phyloP scores from a whole-genome alignment of 2,888 invertebrate genomes.

The Bellardia bayeri region DNA sequence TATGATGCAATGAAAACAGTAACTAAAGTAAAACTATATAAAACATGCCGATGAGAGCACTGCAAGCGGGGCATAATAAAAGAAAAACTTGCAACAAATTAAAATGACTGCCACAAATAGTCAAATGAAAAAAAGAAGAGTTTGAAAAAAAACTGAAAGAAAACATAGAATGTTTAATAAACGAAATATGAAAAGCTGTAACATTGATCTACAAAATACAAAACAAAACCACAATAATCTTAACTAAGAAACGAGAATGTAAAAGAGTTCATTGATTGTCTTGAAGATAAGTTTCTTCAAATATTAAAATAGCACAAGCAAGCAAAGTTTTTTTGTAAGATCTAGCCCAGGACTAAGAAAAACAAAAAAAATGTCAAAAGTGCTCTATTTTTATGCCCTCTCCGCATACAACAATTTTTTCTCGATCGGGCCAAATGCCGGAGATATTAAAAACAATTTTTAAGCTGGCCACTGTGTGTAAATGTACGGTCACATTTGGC shows the following conservation, averaged over 20 bases:
- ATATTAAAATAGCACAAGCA: too few relatives aligned
- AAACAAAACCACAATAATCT: constrained; percentile 22
- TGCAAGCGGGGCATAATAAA: constrained; percentile 21
- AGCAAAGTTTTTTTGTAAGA: too few relatives aligned
- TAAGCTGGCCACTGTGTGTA: too few relatives aligned
- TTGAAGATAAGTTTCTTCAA: too few relatives aligned
- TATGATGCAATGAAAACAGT: constrained; percentile 46
- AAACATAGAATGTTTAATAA: constrained; percentile 65
- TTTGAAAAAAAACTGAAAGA: constrained; percentile 40
- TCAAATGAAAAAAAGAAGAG: constrained; percentile 1
- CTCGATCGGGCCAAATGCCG: too few relatives aligned
- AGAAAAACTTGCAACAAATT: constrained; percentile 54
- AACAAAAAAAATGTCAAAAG: too few relatives aligned
- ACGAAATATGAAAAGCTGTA: constrained; percentile 69
- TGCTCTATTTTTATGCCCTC: too few relatives aligned
- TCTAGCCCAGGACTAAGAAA: too few relatives aligned
- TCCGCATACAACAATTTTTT: too few relatives aligned
- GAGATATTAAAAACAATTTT: too few relatives aligned
- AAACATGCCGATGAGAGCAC: constrained; percentile 41
- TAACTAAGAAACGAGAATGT: not conserved
- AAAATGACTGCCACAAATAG: constrained; percentile 55
- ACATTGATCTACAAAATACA: constrained; percentile 64
- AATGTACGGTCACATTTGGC: too few relatives aligned
- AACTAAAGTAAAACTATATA: not conserved
- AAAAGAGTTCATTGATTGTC: not conserved